These are phyloP conservation scores for Oryzias sinensis DNA, from an alignment of 2,797 vertebrate genomes.

Conservation along the genomic window DNA sequence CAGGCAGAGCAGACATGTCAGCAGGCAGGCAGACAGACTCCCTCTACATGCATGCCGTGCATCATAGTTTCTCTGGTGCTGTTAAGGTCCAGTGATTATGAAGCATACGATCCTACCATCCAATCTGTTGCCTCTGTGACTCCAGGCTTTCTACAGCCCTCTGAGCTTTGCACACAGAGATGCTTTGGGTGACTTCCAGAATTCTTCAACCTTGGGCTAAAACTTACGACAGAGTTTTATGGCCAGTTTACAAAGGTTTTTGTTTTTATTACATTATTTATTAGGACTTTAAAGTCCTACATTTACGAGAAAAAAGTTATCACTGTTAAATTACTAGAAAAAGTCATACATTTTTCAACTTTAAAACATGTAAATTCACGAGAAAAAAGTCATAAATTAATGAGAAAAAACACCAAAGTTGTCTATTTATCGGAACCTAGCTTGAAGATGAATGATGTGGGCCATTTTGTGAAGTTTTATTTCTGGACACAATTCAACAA, in stretches of 20 bases:
- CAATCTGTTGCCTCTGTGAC: constrained; percentile 50
- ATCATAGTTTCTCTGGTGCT: constrained; percentile 39
- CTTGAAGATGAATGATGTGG: no score
- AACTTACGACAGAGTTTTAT: constrained; percentile 18
- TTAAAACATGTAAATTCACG: no score
- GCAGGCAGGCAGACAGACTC: constrained; percentile 25
- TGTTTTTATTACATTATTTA: no score
- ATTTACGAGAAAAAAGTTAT: no score
- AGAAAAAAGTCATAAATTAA: no score
- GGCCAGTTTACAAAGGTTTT: constrained; percentile 18
- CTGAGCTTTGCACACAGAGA: constrained; percentile 44
- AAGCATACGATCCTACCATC: constrained; percentile 35
- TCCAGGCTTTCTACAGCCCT: constrained; percentile 31
- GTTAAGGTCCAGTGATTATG: constrained; percentile 54
- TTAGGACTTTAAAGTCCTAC: no score
- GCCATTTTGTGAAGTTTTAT: no score
- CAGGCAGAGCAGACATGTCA: background rate
- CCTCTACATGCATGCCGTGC: constrained; percentile 25
- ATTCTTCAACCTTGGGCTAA: constrained; percentile 73
- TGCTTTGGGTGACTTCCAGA: constrained; percentile 73
- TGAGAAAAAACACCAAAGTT: no score
- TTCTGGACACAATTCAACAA: no score
- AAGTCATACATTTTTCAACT: no score
- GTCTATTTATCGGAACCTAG: no score
- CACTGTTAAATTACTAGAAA: no score